Conservation (phyloP, 2,888 invertebrate genomes). For the Allolobophora icterica region DNA sequence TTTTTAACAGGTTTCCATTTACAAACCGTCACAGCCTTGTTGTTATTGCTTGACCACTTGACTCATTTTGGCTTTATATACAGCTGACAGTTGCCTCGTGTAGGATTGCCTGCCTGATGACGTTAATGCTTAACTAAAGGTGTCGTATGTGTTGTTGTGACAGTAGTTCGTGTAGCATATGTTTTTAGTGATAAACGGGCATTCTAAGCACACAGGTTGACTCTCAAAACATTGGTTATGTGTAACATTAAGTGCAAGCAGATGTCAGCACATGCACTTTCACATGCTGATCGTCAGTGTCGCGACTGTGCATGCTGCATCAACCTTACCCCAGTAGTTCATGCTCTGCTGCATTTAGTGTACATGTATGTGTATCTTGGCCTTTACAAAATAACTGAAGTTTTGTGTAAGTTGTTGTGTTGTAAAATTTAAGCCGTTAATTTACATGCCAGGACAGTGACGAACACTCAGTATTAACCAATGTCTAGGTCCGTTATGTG, state of each 20-base stretch:
- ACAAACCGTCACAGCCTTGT: background rate
- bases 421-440: background rate
- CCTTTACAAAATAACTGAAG: conserved; percentile 7
- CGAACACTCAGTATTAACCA: background rate
- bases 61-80: too few relatives aligned
- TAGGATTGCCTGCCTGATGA: background rate
- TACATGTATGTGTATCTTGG: background rate
- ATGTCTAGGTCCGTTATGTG: background rate
- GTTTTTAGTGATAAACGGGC: background rate
- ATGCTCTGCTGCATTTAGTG: background rate
- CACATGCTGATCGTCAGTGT: background rate
- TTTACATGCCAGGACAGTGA: background rate
- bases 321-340: background rate
- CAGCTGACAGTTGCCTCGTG: background rate
- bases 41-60: conserved; percentile 17
- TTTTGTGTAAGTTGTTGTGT: conserved; percentile 1
- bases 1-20: background rate
- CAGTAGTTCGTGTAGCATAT: background rate
- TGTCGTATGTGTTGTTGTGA: conserved; percentile 17
- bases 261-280: background rate
- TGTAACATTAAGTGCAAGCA: background rate
- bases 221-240: background rate
- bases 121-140: conserved; percentile 3
- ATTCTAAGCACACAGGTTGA: background rate
- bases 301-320: background rate